Base-by-base conservation (phyloP, 2,888 invertebrate species). In the Xanthostigma xanthostigma region DNA sequence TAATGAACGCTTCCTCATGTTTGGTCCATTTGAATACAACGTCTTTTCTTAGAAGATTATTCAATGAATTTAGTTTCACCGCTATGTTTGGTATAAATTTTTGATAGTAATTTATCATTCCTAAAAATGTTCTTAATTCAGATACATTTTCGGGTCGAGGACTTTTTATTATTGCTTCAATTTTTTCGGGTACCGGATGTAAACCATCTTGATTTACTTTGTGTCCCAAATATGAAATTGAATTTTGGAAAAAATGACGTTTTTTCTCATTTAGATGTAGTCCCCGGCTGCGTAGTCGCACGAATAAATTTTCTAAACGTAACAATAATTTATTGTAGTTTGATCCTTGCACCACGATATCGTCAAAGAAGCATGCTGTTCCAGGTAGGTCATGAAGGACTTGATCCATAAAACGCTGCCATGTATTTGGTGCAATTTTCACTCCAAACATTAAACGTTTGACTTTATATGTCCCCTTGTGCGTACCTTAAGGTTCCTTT, bases 401-500 rank as follows among this genome's bases (percentile, higher is more conserved):
- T 46, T 58, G 55, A 36, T 61, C 62, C 59, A 63, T 62, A 46
- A 54, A 58, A 2, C 56, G 50, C 52, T 62, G 60, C 55, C 59
- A 61, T 1, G 55, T 41, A 40, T 47, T 54, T 39, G 60, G 60
- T 12, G 59, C 58, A 4, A 54, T 50, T 51, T 59, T 56, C 0
- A 61, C 54, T 27, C 59, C 59, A 48, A 59, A 61, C 56, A 58
- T 59, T 9, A 60, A 45, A 44, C 60, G 50, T 14, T 58, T 57
- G 10, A 59, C 58, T 45, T 56, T 61, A 49, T 55, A 63, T 4
- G 55, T 50, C 0, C 58, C 58, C 51, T 57, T 58, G 50, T 57
- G 56, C 40, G 60, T 59, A 52, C 56, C 59, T n/a, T n/a, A n/a
- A n/a, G n/a, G n/a, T n/a, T n/a, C n/a, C n/a, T n/a, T n/a, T n/a